These are phyloP conservation scores for Plumapathes pennacea DNA, from an alignment of 92 coral and sea anemone species.

Conservation along the genomic window DNA sequence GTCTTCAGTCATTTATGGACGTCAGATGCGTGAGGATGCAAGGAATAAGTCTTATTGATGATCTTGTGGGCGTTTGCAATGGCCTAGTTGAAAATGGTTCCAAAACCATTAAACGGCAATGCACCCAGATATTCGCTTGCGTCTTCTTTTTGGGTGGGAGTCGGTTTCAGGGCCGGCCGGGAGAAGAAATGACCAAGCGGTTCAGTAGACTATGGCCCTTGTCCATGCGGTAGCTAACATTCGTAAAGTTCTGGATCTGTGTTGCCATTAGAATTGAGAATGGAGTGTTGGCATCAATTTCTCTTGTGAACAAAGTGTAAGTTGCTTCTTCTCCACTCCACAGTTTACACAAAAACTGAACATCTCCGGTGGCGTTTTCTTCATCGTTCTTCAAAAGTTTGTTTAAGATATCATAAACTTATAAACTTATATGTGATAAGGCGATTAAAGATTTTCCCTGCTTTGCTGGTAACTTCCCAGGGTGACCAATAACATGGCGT, in stretches of 20 bases:
- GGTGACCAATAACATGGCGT: too few species aligned
- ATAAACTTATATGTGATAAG: too few species aligned
- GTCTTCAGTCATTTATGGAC: background rate
- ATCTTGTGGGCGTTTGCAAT: background rate
- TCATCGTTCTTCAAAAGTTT: too few species aligned
- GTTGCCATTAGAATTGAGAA: slow-evolving; percentile 20
- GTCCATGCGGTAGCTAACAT: slow-evolving; percentile 13
- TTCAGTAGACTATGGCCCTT: slow-evolving; percentile 13
- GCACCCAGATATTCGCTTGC: background rate
- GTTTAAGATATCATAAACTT: too few species aligned
- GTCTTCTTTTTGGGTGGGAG: slow-evolving; percentile 7
- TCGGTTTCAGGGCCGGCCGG: slow-evolving; percentile 3
- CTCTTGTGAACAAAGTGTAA: too few species aligned
- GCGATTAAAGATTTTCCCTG: too few species aligned
- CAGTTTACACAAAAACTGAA: too few species aligned
- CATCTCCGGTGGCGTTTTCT: too few species aligned
- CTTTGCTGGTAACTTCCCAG: too few species aligned
- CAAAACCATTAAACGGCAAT: background rate
- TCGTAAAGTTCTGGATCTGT: slow-evolving; percentile 17
- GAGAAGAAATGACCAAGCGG: slow-evolving; percentile 8
- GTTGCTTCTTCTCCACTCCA: too few species aligned
- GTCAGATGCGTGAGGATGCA: background rate
- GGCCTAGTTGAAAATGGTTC: background rate
- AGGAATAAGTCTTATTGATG: slow-evolving; percentile 1
- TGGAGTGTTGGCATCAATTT: slow-evolving; percentile 2